Evolutionary conservation across 2,797 vertebrate genomes (phyloP), one percentile per base, ranked within the genome.

Genomic region (Lithobates sylvaticus): DNA sequence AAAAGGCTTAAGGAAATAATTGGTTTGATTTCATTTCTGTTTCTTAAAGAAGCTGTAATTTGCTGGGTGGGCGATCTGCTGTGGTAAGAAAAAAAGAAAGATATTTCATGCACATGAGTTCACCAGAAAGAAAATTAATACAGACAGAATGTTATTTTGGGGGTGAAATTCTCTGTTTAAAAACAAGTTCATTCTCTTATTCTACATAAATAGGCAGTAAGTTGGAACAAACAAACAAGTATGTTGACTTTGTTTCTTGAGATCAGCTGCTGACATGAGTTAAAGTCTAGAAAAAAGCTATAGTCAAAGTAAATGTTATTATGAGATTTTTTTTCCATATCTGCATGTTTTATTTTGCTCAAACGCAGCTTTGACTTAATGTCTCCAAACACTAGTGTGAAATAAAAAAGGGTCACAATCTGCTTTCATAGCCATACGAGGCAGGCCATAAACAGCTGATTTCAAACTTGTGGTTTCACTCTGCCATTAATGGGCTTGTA

Each of bases 1-100:
- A 87, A 87, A 87, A 68, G 75, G 81, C 80, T 87, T 87, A 87
- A 80, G 81, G 76, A 84, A 87, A 87, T 87, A 87, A 87, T 87
- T 87, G 86, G 86, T 84, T 87, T 87, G 76, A 87, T 87, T 87
- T 87, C 80, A 87, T 87, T 87, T 84, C 86, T 87, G 76, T 54
- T 87, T 87, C 81, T 80, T 87, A 84, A 84, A 77, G 81, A 84
- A 83, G 76, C 81, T 87, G 77, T 84, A 87, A 87, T 87, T 87
- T 87, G 81, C 81, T 84, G 81, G 86, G 81, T 84, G 81, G 76
- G 81, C 34, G 77, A 83, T 87, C 86, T 87, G 81, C 81, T 84
- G 86, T 84, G 81, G 83, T 84, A 87, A 39, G 77, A 83, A 87
- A 87, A 82, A 84, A 85, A 61, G 21, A 72, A 72, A 71, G 78